Base-by-base conservation (phyloP, 2,797 vertebrate genomes). In the Galago senegalensis region DNA sequence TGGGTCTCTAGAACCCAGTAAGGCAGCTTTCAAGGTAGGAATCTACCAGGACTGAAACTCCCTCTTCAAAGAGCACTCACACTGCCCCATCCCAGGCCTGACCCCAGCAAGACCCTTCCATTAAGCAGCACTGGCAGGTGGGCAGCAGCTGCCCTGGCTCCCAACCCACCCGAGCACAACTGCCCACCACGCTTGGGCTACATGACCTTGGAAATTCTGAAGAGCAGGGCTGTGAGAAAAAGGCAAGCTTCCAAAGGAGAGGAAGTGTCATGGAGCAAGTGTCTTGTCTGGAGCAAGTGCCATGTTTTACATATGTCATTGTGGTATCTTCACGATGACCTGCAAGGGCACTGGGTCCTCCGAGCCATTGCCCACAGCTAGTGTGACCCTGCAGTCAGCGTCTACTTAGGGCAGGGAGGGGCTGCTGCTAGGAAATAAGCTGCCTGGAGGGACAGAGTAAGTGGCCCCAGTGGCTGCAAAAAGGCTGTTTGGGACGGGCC, bases 401-500 rank as follows among this genome's bases (percentile, higher is more conserved):
- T 5, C 31, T 1, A 82, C 60, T 67, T 18, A 43, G 65, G n/a
- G 31, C 53, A 37, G 40, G 73, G 88, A n/a, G 34, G 25, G 53
- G 46, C 7, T 0, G 0, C 63, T 73, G 11, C 3, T 10, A 83
- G 27, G 63, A 43, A 65, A 31, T 16, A 20, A 0, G 0, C 18
- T 37, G 25, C 4, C 49, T 37, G 6, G 31, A 69, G n/a, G 29
- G 5, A 29, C 1, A 2, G 11, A 12, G 6, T n/a, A 10, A 23
- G 23, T 5, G 37, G 3, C 20, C 4, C 0, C 0, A 0, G 63
- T 14, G 10, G 37, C 63, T 1, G 0, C 14, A 10, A 31, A 63
- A n/a, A 12, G 7, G 87, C 18, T 40, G 27, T 31, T 46, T 7
- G 27, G 34, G 34, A n/a, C 12, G 9, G 31, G 37, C 21, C 91